Conservation (phyloP, 2,797 vertebrate species). For the Poeciliopsis infans region DNA sequence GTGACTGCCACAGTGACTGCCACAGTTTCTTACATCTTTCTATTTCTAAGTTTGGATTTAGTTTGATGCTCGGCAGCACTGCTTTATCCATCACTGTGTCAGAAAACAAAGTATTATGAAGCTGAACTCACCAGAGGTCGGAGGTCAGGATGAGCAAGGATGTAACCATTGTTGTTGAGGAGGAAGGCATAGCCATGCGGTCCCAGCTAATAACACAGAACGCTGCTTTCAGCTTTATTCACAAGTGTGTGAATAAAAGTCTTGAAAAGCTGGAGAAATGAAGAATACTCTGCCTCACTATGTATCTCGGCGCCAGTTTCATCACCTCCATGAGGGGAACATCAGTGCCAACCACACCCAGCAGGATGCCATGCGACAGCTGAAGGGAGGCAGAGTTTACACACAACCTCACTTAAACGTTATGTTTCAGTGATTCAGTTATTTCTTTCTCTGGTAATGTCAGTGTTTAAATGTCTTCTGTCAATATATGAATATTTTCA, state of each 20-base stretch:
- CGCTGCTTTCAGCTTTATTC: not conserved
- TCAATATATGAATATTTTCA: not conserved
- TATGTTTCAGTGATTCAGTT: not conserved
- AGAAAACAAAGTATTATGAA: not conserved
- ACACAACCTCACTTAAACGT: not conserved
- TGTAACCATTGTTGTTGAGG: constrained; percentile 98
- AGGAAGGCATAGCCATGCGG: constrained; percentile 96
- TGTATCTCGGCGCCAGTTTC: constrained; percentile 92
- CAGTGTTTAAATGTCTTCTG: not conserved
- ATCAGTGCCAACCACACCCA: constrained; percentile 95
- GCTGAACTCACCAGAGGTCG: constrained; percentile 87
- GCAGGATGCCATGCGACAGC: constrained; percentile 94
- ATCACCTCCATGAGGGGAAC: constrained; percentile 92
- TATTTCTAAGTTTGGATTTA: no score
- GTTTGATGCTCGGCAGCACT: not conserved
- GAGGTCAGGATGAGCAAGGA: constrained; percentile 95
- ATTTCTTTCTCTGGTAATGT: not conserved
- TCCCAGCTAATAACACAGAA: constrained; percentile 84
- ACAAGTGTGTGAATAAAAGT: not conserved
- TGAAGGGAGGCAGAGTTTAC: constrained; percentile 50
- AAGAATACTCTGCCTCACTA: constrained; percentile 78
- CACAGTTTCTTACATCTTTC: no score
- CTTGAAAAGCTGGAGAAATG: no score
- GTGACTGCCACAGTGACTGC: not conserved
- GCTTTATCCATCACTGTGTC: not conserved